Base-by-base conservation (phyloP, 1,140 invertebrate genomes). In the Bombus waltoni region DNA sequence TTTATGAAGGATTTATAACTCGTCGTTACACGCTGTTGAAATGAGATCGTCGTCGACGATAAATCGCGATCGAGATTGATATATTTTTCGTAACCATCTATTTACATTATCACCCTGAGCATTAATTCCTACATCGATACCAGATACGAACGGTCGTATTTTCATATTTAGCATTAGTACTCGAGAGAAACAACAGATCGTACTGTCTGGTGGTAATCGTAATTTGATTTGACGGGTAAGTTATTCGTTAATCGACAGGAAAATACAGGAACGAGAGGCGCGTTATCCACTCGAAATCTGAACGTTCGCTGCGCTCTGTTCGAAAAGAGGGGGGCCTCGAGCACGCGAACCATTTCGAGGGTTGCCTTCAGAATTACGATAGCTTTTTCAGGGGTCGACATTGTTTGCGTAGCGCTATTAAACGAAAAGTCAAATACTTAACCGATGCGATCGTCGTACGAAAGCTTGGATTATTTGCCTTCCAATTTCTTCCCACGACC, bases 231-330 rank as follows among this genome's bases (percentile, higher is more conserved):
- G 47, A 62, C 85, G 79, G 90, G 81, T 91, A 90, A 92, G 93
- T 94, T 93, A 94, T 92, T 94, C 92, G 91, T 94, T 94, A 91
- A 92, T 90, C 78, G 81, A 80, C 75, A 75, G 47, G 47, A 53
- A 83, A 91, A 91, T 91, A 75, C 81, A 89, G 87, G 86, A 89
- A 83, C 88, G 83, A 80, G 76, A 71, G 38, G 62, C 81, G 83
- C 88, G 88, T 90, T 93, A 94, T 93, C 93, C 79, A 83, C 80
- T 92, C 81, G 73, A 88, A 90, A 94, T 93, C 91, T 88, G 82
- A 81, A 53, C 66, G 79, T 79, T 66, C 47, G 77, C 57, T 65
- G 87, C 66, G 75, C 77, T 53, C 47, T 10, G 68, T 38, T 68
- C 78, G 18, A 88, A 85, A 90, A 84, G 44, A 42, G 25, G 73